Evolutionary conservation across 2,113 vertebrate genomes (phyloP).

Genomic region (Calyptommatus sinebrachiatus): DNA sequence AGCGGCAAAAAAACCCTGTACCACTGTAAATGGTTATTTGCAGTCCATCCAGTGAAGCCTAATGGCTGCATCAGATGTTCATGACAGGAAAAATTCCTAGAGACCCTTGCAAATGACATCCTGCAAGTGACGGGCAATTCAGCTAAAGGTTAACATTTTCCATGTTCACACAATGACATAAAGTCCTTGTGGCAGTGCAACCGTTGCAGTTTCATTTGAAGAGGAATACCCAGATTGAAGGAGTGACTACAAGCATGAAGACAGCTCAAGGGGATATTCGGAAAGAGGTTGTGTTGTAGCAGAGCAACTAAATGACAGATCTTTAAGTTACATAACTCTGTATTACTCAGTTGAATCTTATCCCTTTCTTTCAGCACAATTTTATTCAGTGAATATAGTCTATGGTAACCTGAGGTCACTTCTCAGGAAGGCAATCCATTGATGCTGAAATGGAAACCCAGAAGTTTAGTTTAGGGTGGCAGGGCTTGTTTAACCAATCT

Average conservation of each 20-base stretch:
- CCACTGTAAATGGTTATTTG: conserved; percentile 56
- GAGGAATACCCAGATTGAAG: not conserved
- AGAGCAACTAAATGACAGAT: conserved; percentile 6
- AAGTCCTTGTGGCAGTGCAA: not conserved
- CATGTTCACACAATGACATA: not conserved
- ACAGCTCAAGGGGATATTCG: not conserved
- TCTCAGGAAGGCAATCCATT: not conserved
- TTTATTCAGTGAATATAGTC: not conserved
- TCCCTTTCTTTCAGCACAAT: not conserved
- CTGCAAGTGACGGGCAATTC: not conserved
- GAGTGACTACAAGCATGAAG: not conserved
- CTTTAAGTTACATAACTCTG: not conserved
- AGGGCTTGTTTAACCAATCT: not conserved
- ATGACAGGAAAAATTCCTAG: conserved; percentile 36
- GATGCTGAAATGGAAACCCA: not conserved
- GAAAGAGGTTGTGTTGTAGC: not conserved
- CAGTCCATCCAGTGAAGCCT: conserved; percentile 50
- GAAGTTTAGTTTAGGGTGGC: not conserved
- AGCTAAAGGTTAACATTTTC: conserved; percentile 22
- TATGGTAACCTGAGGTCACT: not conserved
- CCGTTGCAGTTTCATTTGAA: not conserved
- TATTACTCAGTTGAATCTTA: not conserved
- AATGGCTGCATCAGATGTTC: conserved; percentile 26
- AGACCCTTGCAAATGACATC: conserved; percentile 40
- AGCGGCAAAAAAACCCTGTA: conserved; percentile 14